Percentiles rank a stretch among this genome's conserved stretches.
Evolutionary conservation across 92 coral and sea anemone species (phyloP).

Genomic region (Diadumene lineata): DNA sequence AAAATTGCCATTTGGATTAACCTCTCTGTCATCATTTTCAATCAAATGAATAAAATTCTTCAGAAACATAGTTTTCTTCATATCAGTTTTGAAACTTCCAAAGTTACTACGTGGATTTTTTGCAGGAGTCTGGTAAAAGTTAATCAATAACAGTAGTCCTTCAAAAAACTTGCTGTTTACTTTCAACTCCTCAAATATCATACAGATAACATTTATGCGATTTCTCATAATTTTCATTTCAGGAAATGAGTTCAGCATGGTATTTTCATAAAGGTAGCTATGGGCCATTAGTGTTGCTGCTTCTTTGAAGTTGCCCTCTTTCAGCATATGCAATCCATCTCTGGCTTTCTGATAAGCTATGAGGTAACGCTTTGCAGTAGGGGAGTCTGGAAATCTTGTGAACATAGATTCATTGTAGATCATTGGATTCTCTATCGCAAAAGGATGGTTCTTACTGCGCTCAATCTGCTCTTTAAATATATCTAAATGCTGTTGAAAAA

Average conservation of each 20-base stretch:
- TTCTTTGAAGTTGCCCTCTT: constrained; percentile 56
- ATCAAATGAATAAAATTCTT: constrained; percentile 60
- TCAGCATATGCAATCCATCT: constrained; percentile 55
- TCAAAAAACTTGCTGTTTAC: constrained; percentile 53
- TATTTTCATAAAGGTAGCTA: constrained; percentile 51
- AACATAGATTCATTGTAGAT: constrained; percentile 53
- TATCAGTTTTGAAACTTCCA: constrained; percentile 25
- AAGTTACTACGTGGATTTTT: neutral
- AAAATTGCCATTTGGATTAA: constrained; percentile 35
- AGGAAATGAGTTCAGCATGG: constrained; percentile 49
- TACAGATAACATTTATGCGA: neutral
- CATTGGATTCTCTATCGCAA: constrained; percentile 40
- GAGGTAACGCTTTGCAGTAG: constrained; percentile 71
- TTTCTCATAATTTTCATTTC: neutral
- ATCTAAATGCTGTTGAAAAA: constrained; percentile 1
- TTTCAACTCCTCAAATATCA: neutral
- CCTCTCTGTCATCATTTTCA: constrained; percentile 24
- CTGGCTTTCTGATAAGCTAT: constrained; percentile 54
- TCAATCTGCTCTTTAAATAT: constrained; percentile 5
- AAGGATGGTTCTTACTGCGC: constrained; percentile 48
- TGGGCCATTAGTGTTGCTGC: constrained; percentile 59
- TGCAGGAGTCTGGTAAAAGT: neutral
- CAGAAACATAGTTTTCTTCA: constrained; percentile 19
- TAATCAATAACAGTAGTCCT: constrained; percentile 41
- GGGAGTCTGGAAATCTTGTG: constrained; percentile 51